Percentiles rank a stretch among this genome's conserved stretches.
phyloP scores from a whole-genome alignment of 2,888 invertebrate species.

The Lydus trimaculatus region DNA sequence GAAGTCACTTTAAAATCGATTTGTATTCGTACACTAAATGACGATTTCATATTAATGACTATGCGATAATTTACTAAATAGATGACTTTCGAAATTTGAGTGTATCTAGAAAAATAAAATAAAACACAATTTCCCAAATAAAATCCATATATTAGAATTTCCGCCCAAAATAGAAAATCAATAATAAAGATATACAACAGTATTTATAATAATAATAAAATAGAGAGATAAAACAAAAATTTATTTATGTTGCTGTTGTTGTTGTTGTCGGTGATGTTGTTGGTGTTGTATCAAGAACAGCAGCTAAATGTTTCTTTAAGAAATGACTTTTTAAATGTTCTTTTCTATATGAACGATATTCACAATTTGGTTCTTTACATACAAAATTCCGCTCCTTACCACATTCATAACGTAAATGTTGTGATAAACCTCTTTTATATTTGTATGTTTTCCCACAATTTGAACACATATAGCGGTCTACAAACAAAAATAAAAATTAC shows the following conservation, averaged over 20 bases:
- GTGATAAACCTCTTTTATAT: constrained; percentile 53
- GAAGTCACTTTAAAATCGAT: neutral
- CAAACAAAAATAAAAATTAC: neutral
- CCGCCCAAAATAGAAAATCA: neutral
- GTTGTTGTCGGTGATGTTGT: constrained; percentile 30
- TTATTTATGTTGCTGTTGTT: neutral
- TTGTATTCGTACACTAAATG: too few relatives aligned
- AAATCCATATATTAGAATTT: constrained; percentile 1
- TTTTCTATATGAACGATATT: constrained; percentile 50
- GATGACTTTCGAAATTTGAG: too few relatives aligned
- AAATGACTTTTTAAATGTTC: constrained; percentile 45
- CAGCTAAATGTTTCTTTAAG: constrained; percentile 37
- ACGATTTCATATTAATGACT: too few relatives aligned
- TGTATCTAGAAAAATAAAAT: neutral
- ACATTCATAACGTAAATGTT: constrained; percentile 58
- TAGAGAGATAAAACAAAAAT: neutral
- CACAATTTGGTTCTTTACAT: constrained; percentile 50
- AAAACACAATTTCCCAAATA: neutral
- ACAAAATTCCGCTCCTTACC: constrained; percentile 54
- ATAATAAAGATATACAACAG: constrained; percentile 9
- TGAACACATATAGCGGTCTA: constrained; percentile 42
- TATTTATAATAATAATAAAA: neutral
- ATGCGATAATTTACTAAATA: too few relatives aligned
- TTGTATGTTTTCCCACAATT: constrained; percentile 57
- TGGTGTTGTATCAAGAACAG: constrained; percentile 8